These are phyloP conservation scores for Phrynocephalus versicolor DNA, from an alignment of 2,113 vertebrate species.

Conservation along the genomic window DNA sequence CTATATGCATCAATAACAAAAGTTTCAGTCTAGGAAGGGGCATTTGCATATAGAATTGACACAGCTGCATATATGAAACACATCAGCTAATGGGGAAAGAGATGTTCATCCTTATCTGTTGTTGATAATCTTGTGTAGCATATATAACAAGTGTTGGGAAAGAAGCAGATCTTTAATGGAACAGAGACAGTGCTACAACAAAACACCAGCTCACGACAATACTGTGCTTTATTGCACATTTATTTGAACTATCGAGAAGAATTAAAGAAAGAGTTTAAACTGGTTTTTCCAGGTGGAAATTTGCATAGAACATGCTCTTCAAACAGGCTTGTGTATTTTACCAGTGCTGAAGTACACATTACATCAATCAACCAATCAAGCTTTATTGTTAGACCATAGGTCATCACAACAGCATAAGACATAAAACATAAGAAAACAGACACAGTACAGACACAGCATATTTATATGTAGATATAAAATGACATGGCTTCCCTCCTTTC, in stretches of 20 bases:
- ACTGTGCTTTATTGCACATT: neutral
- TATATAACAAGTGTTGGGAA: neutral
- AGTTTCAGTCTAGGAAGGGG: neutral
- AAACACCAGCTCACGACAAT: neutral
- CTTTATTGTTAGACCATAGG: too few species aligned
- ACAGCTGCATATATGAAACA: neutral
- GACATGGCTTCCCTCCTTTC: too few species aligned
- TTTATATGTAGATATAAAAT: too few species aligned
- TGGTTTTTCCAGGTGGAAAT: neutral
- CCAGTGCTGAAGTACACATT: too few species aligned
- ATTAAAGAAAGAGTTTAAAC: neutral
- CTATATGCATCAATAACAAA: neutral
- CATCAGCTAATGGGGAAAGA: neutral
- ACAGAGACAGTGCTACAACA: neutral
- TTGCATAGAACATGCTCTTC: too few species aligned
- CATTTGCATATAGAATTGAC: neutral
- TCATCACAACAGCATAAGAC: too few species aligned
- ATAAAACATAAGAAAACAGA: too few species aligned
- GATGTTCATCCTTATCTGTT: neutral
- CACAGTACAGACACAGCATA: too few species aligned
- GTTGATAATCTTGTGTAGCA: neutral
- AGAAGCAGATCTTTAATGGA: neutral
- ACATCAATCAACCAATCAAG: too few species aligned
- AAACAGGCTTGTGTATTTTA: too few species aligned
- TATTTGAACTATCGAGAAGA: neutral